A percentile compares a stretch with the other conserved stretches of the same genome.
These are phyloP conservation scores for Rugalucina vietnamica DNA, from an alignment of 2,888 invertebrate genomes.

Conservation along the genomic window DNA sequence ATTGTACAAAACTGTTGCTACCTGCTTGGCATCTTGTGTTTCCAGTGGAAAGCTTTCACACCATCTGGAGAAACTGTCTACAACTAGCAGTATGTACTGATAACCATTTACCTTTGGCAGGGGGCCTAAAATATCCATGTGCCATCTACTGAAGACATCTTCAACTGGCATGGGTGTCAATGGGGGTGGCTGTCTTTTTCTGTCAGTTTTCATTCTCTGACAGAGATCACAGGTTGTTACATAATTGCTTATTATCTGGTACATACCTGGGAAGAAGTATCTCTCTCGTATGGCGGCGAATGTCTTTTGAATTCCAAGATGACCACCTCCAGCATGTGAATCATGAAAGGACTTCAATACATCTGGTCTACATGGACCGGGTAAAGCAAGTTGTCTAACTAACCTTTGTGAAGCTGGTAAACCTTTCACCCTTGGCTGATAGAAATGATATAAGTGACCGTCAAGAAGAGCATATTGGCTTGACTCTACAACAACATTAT, in stretches of 20 bases:
- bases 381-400: constrained; percentile 45
- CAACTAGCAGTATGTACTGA: constrained; percentile 31
- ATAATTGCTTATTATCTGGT: constrained; percentile 38
- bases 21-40: constrained; percentile 43
- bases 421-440: constrained; percentile 23
- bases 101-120: constrained; percentile 10
- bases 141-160: constrained; percentile 10
- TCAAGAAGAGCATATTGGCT: background rate
- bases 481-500: background rate
- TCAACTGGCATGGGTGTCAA: constrained; percentile 19
- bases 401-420: constrained; percentile 16
- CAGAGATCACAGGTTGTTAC: constrained; percentile 41
- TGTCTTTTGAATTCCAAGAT: constrained; percentile 36
- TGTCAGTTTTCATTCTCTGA: constrained; percentile 39
- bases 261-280: constrained; percentile 48
- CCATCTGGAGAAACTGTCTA: constrained; percentile 41
- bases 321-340: constrained; percentile 33
- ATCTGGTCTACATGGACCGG: constrained; percentile 20
- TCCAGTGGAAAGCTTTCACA: constrained; percentile 43
- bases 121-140: constrained; percentile 30
- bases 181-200: constrained; percentile 27
- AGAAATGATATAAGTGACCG: constrained; percentile 12
- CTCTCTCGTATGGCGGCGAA: constrained; percentile 22
- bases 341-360: constrained; percentile 40
- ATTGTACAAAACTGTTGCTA: constrained; percentile 34